Conservation (phyloP, 2,888 invertebrate species). For the Plusia festucae region DNA sequence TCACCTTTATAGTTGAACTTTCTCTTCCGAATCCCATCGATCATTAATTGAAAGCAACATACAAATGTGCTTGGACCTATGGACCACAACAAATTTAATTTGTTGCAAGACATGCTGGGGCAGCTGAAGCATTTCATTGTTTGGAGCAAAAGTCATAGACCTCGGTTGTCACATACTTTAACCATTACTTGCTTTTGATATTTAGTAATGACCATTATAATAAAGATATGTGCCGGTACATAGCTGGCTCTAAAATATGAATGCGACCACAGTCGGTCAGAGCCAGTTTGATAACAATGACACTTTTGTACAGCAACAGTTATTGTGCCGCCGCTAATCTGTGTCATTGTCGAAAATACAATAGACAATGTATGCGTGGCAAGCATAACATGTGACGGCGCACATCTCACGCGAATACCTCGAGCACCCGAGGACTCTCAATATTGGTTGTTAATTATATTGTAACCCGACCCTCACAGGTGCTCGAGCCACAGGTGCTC, state of each 20-base stretch:
- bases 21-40: background rate
- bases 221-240: background rate
- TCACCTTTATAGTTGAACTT: background rate
- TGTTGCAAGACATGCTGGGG: no score
- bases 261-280: no score
- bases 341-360: constrained; percentile 7
- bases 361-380: background rate
- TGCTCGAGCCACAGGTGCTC: constrained; percentile 14
- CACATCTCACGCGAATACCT: background rate
- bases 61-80: background rate
- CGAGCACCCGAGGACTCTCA: background rate
- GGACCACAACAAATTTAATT: no score
- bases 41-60: background rate
- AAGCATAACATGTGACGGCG: background rate
- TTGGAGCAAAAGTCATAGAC: no score
- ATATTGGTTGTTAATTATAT: no score
- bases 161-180: no score
- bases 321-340: constrained; percentile 2
- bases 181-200: no score
- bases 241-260: background rate
- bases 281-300: background rate
- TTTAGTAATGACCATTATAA: background rate
- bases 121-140: no score
- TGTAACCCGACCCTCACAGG: constrained; percentile 39
- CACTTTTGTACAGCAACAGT: background rate